Conservation (phyloP, 2,797 vertebrate genomes). For the Rhadinocentrus ornatus region DNA sequence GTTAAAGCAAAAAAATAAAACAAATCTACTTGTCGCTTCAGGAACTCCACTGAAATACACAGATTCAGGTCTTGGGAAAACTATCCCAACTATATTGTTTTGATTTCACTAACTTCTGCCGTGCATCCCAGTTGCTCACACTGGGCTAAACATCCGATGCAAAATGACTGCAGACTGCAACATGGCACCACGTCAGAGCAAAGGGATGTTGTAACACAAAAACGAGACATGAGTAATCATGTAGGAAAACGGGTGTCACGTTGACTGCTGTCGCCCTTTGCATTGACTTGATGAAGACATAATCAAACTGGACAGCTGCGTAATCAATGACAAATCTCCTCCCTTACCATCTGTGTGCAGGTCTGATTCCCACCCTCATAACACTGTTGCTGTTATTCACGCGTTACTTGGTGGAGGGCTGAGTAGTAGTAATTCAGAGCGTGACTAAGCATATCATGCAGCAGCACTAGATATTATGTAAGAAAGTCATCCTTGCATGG, state of each 20-base stretch:
- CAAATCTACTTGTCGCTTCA: too few relatives aligned
- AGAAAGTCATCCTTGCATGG: slow-evolving; percentile 40
- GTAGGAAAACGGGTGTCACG: slow-evolving; percentile 61
- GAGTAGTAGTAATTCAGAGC: slow-evolving; percentile 39
- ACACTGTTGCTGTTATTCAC: slow-evolving; percentile 10
- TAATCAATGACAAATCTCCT: slow-evolving; percentile 67
- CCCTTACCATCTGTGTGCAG: slow-evolving; percentile 26
- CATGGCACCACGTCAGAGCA: slow-evolving; percentile 18
- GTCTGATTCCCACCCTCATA: slow-evolving; percentile 47
- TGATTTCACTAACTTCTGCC: not conserved
- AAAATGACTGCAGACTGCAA: slow-evolving; percentile 38
- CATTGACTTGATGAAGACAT: slow-evolving; percentile 68
- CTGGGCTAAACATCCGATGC: slow-evolving; percentile 13
- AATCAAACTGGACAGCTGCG: slow-evolving; percentile 64
- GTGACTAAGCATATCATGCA: slow-evolving; percentile 57
- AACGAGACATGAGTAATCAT: slow-evolving; percentile 58
- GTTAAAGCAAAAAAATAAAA: not conserved
- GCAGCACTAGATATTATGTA: slow-evolving; percentile 55
- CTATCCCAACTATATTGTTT: not conserved
- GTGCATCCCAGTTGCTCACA: not conserved
- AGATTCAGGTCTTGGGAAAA: slow-evolving; percentile 5
- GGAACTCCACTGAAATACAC: not conserved
- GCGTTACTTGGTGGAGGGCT: slow-evolving; percentile 24
- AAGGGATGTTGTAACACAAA: slow-evolving; percentile 43
- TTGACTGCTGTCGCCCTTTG: slow-evolving; percentile 48